These are phyloP conservation scores for Rhabdornis inornatus DNA, from an alignment of 2,113 vertebrate genomes.

Conservation along the genomic window DNA sequence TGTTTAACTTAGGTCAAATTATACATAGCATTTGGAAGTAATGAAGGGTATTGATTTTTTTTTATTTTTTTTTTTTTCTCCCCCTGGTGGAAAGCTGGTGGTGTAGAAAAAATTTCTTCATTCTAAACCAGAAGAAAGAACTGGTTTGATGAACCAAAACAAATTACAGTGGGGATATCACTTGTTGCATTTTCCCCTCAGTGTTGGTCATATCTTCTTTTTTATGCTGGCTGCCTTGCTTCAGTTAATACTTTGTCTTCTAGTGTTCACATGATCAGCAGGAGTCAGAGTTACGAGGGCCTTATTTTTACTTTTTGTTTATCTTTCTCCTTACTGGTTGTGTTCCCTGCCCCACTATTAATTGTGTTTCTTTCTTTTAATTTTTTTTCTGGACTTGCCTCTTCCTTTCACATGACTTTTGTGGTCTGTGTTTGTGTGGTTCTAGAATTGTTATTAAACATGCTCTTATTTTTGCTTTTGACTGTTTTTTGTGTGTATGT, in stretches of 20 bases:
- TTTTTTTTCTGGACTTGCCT: background rate
- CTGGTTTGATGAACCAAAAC: background rate
- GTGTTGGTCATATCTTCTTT: background rate
- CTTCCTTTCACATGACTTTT: background rate
- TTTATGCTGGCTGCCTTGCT: background rate
- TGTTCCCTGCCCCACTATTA: background rate
- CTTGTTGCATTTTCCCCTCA: background rate
- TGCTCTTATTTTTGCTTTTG: background rate
- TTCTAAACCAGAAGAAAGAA: background rate
- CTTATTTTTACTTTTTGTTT: background rate
- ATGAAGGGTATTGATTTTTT: background rate
- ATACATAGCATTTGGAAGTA: background rate
- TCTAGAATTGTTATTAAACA: background rate
- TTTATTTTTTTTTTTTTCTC: accelerated
- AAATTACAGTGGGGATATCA: background rate
- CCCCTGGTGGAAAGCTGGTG: background rate
- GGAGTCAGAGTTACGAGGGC: background rate
- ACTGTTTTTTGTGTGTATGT: background rate
- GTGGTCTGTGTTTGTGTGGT: background rate
- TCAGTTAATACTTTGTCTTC: background rate
- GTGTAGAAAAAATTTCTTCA: background rate
- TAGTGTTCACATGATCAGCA: background rate
- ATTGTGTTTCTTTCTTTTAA: background rate
- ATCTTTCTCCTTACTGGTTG: background rate
- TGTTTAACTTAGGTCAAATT: background rate